Evolutionary conservation across 2,797 vertebrate genomes (phyloP).

Genomic region (Catostomus latipinnis): DNA sequence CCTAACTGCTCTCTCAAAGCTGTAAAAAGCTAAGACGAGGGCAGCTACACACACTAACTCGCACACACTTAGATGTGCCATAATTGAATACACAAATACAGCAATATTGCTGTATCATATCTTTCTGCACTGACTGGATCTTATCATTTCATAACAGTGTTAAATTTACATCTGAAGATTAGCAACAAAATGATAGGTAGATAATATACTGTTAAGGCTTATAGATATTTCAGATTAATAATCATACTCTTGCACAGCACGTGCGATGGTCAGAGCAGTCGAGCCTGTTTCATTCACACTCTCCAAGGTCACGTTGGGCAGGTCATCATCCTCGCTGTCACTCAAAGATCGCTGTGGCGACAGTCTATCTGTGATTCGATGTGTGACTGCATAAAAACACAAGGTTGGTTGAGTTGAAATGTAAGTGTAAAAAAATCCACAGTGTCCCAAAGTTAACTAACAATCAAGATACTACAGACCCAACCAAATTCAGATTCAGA

Average conservation of each 20-base stretch:
- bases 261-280: constrained; percentile 88
- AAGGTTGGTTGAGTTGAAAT: constrained; percentile 8
- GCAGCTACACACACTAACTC: too few species aligned
- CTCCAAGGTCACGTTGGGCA: constrained; percentile 91
- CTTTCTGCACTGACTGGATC: background rate
- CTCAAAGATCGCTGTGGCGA: constrained; percentile 67
- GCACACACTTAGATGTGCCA: too few species aligned
- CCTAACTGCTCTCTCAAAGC: too few species aligned
- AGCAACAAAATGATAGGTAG: background rate
- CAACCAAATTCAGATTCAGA: background rate
- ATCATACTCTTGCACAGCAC: constrained; percentile 88
- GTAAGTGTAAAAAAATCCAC: too few species aligned
- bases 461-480: background rate
- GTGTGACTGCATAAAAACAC: constrained; percentile 46
- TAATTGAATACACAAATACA: too few species aligned
- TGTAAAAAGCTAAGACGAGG: too few species aligned
- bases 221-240: constrained; percentile 51
- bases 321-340: constrained; percentile 90
- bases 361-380: constrained; percentile 49
- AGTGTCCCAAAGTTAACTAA: background rate
- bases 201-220: background rate
- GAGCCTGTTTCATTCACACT: constrained; percentile 91
- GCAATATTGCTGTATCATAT: too few species aligned
- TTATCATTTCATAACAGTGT: too few species aligned
- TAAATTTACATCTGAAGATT: background rate